A percentile compares a stretch with the other conserved stretches of the same genome.
phyloP scores from a whole-genome alignment of 1,140 invertebrate species.

The Zaprionus capensis region DNA sequence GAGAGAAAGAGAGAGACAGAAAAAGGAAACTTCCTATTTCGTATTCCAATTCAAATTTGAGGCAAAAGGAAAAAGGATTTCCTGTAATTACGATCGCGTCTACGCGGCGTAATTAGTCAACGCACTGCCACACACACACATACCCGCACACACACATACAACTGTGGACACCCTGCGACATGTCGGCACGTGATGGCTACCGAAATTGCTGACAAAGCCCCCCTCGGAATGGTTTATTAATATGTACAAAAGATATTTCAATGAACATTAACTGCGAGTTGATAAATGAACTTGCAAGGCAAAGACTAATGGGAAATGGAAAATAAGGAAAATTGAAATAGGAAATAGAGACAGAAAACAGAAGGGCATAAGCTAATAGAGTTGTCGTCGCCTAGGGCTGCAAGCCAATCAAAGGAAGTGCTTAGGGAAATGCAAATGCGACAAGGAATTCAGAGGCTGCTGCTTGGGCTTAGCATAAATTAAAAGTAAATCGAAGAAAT shows the following conservation, averaged over 20 bases:
- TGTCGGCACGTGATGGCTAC: constrained; percentile 44
- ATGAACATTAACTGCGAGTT: constrained; percentile 35
- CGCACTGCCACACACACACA: constrained; percentile 5
- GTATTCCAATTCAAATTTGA: constrained; percentile 11
- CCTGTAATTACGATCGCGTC: constrained; percentile 67
- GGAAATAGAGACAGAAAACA: constrained; percentile 9
- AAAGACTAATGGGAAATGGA: constrained; percentile 15
- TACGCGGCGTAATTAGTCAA: constrained; percentile 65
- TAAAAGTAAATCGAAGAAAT: neutral
- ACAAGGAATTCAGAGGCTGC: neutral
- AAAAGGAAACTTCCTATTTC: constrained; percentile 24
- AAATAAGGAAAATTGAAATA: neutral
- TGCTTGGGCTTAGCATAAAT: neutral
- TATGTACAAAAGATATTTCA: constrained; percentile 49
- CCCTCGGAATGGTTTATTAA: constrained; percentile 47
- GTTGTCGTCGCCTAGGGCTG: neutral
- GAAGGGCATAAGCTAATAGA: neutral
- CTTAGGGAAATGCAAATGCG: neutral
- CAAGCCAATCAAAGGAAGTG: constrained; percentile 2
- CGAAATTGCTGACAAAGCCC: constrained; percentile 39
- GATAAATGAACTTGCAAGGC: constrained; percentile 50
- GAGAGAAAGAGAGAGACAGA: constrained; percentile 22
- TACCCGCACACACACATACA: neutral
- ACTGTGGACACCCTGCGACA: neutral
- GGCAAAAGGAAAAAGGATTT: constrained; percentile 71